phyloP scores from a whole-genome alignment of 2,113 vertebrate genomes.

The Fukomys damarensis region DNA sequence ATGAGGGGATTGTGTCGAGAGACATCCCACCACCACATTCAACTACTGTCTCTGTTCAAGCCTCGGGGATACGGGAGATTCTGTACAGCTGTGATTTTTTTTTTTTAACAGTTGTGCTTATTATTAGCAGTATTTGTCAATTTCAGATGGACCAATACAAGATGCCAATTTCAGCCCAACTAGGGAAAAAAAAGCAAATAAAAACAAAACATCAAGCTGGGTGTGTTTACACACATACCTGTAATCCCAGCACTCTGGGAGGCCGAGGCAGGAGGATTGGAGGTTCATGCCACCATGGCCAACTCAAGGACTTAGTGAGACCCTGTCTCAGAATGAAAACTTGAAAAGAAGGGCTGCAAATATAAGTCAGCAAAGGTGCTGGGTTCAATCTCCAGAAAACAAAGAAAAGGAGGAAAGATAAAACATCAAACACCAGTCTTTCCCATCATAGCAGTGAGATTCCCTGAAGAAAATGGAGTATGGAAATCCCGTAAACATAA shows the following conservation, averaged over 20 bases:
- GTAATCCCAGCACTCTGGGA: not conserved
- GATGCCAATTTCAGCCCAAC: not conserved
- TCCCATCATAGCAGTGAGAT: too few relatives aligned
- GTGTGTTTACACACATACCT: not conserved
- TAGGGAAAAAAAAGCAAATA: not conserved
- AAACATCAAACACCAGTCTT: not conserved
- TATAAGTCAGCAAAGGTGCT: not conserved
- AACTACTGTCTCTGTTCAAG: not conserved
- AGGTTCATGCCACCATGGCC: not conserved
- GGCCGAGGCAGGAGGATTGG: not conserved
- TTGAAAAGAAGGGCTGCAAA: not conserved
- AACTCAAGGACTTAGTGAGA: not conserved
- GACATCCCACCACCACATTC: not conserved
- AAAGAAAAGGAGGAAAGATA: not conserved
- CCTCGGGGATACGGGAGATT: not conserved
- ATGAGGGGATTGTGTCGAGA: not conserved
- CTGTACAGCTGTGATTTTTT: not conserved
- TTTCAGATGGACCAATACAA: not conserved
- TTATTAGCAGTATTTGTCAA: constrained; percentile 18
- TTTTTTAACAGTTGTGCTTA: not conserved
- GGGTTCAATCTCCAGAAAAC: not conserved
- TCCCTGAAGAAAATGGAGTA: not conserved
- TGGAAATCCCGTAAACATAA: not conserved
- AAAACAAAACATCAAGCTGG: not conserved
- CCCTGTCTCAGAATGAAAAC: not conserved